Percentiles rank a stretch among this genome's conserved stretches.
phyloP scores from a whole-genome alignment of 1,140 invertebrate genomes.

The Lepeophtheirus salmonis region DNA sequence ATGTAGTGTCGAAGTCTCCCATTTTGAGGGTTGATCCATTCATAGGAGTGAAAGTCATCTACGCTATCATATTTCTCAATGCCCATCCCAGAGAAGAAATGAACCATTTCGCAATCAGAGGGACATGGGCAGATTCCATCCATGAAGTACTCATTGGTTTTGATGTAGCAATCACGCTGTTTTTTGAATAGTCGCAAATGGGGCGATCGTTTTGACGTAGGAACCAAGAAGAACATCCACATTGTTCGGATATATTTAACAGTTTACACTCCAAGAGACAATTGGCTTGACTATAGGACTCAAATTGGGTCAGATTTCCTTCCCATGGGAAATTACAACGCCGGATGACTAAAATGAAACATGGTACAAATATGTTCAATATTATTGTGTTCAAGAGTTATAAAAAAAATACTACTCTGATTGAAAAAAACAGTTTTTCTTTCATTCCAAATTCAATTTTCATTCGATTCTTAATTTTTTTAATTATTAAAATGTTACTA shows the following conservation, averaged over 20 bases:
- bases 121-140: neutral
- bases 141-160: neutral
- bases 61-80: neutral
- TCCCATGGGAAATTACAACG: conserved; percentile 3
- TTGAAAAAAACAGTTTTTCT: too few species aligned
- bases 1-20: conserved; percentile 2
- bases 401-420: too few species aligned
- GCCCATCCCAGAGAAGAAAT: conserved; percentile 7
- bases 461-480: too few species aligned
- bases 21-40: neutral
- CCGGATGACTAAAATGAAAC: neutral
- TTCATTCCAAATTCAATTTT: too few species aligned
- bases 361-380: neutral
- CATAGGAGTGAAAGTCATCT: neutral
- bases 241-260: neutral
- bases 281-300: conserved; percentile 7
- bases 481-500: too few species aligned
- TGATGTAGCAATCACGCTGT: neutral
- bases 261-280: conserved; percentile 8
- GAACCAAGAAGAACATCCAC: conserved; percentile 11
- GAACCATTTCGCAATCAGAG: conserved; percentile 3
- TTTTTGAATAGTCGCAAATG: neutral
- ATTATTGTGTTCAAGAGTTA: too few species aligned
- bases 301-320: conserved; percentile 1
- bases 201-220: neutral